A percentile compares a stretch with the other conserved stretches of the same genome.
phyloP scores from a whole-genome alignment of 2,113 vertebrate genomes.

The Agapornis roseicollis region DNA sequence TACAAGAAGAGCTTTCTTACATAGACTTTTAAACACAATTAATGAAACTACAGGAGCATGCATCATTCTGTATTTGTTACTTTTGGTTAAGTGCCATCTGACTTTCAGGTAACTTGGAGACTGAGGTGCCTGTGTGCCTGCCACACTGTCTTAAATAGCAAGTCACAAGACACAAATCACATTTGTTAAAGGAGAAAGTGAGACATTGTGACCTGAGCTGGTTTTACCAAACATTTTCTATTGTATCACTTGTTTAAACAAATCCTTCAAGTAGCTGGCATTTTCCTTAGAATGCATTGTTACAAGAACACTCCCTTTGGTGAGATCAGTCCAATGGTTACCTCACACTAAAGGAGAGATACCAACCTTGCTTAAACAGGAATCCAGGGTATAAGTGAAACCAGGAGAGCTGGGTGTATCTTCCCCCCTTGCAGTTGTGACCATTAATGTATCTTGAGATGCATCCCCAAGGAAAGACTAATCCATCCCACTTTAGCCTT shows the following conservation, averaged over 20 bases:
- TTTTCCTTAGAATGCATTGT: neutral
- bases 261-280: neutral
- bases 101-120: neutral
- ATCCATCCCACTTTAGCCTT: neutral
- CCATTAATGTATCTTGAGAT: neutral
- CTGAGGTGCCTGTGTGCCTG: neutral
- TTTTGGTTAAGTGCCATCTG: neutral
- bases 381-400: neutral
- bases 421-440: neutral
- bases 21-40: neutral
- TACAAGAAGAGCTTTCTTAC: neutral
- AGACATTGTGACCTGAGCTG: neutral
- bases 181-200: neutral
- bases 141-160: neutral
- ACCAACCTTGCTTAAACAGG: neutral
- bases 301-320: neutral
- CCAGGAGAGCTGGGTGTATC: neutral
- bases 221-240: neutral
- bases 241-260: constrained; percentile 37
- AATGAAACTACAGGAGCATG: neutral
- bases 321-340: neutral
- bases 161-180: neutral
- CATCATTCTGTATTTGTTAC: neutral
- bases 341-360: neutral
- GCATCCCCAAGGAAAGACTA: neutral